phyloP scores from a whole-genome alignment of 1,140 invertebrate genomes.

The Scaptomyza pallida region DNA sequence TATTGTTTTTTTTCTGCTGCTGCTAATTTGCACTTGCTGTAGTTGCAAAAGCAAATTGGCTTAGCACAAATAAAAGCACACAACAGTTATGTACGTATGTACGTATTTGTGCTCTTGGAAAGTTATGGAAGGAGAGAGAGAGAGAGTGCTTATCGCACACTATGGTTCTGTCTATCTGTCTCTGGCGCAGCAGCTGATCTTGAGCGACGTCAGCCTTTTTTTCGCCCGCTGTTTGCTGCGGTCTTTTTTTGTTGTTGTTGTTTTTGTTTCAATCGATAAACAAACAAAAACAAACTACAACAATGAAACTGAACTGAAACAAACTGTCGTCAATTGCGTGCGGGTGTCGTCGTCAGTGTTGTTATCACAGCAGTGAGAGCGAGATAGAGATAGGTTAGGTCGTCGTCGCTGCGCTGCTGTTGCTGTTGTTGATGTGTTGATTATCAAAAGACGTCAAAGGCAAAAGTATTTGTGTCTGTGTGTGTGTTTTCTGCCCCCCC shows the following conservation, averaged over 20 bases:
- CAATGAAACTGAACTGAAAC: conserved; percentile 14
- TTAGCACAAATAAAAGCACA: conserved; percentile 66
- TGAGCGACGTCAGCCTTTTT: conserved; percentile 37
- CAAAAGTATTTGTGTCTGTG: conserved; percentile 1
- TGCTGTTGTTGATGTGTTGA: conserved; percentile 34
- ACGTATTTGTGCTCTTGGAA: conserved; percentile 28
- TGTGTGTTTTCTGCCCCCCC: neutral
- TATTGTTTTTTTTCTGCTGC: neutral
- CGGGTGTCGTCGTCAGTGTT: conserved; percentile 28
- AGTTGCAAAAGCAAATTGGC: conserved; percentile 63
- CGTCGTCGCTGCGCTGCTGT: neutral
- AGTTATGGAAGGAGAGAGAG: conserved; percentile 8
- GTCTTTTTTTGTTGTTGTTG: conserved; percentile 3
- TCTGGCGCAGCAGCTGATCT: conserved; percentile 75
- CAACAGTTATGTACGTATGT: conserved; percentile 25
- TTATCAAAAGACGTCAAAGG: conserved; percentile 54
- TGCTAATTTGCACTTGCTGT: conserved; percentile 1
- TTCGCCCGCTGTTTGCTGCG: conserved; percentile 10
- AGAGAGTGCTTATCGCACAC: conserved; percentile 2
- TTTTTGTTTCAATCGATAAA: conserved; percentile 70
- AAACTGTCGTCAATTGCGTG: conserved; percentile 59
- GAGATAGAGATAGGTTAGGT: neutral
- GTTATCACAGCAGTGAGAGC: conserved; percentile 33
- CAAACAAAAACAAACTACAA: conserved; percentile 39
- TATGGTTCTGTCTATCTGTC: neutral